Evolutionary conservation across 2,113 vertebrate species (phyloP), one percentile per base, ranked within the genome.

Genomic region (Cacatua alba): DNA sequence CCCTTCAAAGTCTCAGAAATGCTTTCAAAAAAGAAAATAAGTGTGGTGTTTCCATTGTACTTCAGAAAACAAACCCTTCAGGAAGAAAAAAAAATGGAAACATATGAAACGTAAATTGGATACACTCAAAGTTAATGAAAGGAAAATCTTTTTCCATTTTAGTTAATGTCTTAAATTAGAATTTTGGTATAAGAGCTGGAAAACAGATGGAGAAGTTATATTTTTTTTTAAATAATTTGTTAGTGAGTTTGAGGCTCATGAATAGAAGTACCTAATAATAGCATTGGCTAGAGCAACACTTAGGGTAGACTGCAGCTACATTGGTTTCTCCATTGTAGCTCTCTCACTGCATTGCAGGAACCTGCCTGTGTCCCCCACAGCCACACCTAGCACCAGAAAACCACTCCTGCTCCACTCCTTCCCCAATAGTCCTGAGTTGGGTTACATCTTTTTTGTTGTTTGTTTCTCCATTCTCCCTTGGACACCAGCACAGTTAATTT

Each of bases 61-160:
- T 94, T 87, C 82, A 94, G 87, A 92, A 95, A 88, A 92, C 63
- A 95, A 95, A 95, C 79, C 65, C 92, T 96, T 95, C 90, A 96
- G 85, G 95, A 94, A 88, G 71, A 84, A 90, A 90, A 92, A 95
- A 88, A 95, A 81, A 95, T 96, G 97, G 95, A 97, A 97, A 96
- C 93, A 95, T 82, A 95, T 81, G 96, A 95, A 95, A 96, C 0
- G 4, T 82, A 96, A 97, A 96, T 93, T 97, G 94, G 86, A 95
- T 95, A 86, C 81, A 85, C 82, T 95, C 72, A 93, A 92, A 95
- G 90, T 88, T 96, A 97, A 97, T 96, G 95, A 97, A 97, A 97
- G 96, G 97, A 96, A 97, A 96, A 91, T 90, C 79, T 96, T 97
- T 96, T 95, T 92, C 90, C 93, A 90, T 95, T 94, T 97, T 78